Evolutionary conservation across 2,113 vertebrate species (phyloP), one percentile per base, ranked within the genome.

Genomic region (Steatornis caripensis): DNA sequence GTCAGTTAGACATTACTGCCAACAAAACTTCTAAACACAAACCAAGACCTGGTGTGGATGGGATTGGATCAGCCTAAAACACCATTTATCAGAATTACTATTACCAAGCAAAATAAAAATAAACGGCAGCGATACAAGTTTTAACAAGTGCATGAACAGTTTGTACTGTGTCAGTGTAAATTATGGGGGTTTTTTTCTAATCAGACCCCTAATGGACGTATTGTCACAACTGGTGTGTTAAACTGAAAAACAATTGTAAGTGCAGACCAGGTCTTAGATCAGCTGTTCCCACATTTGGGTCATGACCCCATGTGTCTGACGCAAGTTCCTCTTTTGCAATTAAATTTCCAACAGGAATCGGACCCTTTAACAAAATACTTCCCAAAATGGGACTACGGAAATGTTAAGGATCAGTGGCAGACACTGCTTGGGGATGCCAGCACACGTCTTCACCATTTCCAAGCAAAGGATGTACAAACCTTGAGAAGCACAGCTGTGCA

Each of bases 301-400:
- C 64, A 61, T 16, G 58, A 60, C 21, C 29, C 24, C 16, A 29
- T 2, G 26, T 11, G 45, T 60, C 61, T 72, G 79, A 68, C 37
- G n/a, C 0, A 0, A 92, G 83, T 60, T 95, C 49, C 55, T 84
- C 41, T 70, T 90, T 19, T 48, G 55, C 43, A 90, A 66, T 7
- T 75, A 37, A 43, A 71, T 91, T 95, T 78, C 60, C 87, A 95
- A 75, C 80, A 94, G 80, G 80, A 96, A 89, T 5, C 64, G 39
- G 14, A 81, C 37, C 7, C 43, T 96, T 87, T 64, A 74, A 37
- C 61, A 62, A 84, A 90, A 68, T 8, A 37, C 10, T 11, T 58
- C 70, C 60, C 65, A 78, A 51, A 57, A 87, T 78, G 13, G 18
- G 20, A 60, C 37, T 34, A 21, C 5, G 36, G 84, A 94, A 92